These are phyloP conservation scores for Andrena flavipes DNA, from an alignment of 2,888 invertebrate genomes.

Conservation along the genomic window DNA sequence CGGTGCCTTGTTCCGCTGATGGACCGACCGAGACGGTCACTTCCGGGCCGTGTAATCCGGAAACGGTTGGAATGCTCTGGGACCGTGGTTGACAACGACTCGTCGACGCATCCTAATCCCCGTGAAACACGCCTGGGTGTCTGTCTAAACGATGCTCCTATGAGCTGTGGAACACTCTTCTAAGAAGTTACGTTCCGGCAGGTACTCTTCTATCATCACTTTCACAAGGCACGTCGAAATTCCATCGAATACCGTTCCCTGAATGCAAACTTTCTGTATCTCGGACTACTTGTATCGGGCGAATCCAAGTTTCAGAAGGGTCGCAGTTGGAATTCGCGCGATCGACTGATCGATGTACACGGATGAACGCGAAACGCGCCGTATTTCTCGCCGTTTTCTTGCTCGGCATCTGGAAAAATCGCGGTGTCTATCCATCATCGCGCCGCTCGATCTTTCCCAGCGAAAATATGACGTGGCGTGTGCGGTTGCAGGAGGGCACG, in stretches of 20 bases:
- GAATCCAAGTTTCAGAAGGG: not conserved
- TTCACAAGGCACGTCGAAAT: too few species aligned
- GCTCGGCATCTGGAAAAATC: slow-evolving; percentile 41
- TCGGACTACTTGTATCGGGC: too few species aligned
- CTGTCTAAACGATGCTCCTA: not conserved
- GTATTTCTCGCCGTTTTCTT: slow-evolving; percentile 11
- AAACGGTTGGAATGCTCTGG: slow-evolving; percentile 9
- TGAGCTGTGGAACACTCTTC: not conserved
- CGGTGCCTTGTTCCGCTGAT: slow-evolving; percentile 38
- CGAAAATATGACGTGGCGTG: slow-evolving; percentile 59
- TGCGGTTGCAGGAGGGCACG: slow-evolving; percentile 39
- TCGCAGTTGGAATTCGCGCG: slow-evolving; percentile 7
- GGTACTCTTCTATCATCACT: too few species aligned
- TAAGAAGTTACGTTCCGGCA: too few species aligned
- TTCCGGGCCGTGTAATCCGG: slow-evolving; percentile 45
- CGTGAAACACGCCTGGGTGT: slow-evolving; percentile 12
- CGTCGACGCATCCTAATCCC: slow-evolving; percentile 39
- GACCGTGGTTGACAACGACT: slow-evolving; percentile 4
- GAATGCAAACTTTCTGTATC: too few species aligned
- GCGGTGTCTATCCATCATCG: slow-evolving; percentile 59
- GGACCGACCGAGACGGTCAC: slow-evolving; percentile 61
- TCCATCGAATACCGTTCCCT: too few species aligned
- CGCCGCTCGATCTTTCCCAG: slow-evolving; percentile 22
- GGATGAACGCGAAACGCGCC: not conserved
- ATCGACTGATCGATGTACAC: not conserved